Evolutionary conservation across 2,888 invertebrate species (phyloP).

Genomic region (Oligia fasciuncula): DNA sequence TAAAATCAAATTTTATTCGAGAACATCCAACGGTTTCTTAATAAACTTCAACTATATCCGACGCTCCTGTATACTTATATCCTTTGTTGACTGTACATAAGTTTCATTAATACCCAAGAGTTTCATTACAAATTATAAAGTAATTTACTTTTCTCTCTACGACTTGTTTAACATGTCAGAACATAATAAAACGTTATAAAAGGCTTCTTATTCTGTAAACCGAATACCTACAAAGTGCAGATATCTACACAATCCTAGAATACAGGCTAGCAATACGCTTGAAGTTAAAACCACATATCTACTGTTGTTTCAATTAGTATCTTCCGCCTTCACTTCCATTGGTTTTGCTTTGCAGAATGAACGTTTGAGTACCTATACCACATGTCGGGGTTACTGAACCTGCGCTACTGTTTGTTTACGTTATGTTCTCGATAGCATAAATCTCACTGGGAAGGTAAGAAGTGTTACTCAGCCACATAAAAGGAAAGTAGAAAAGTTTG

Average conservation of each 20-base stretch:
- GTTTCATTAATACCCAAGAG: not conserved
- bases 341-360: constrained; percentile 67
- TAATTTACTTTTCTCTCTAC: not conserved
- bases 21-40: too few species aligned
- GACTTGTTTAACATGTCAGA: too few species aligned
- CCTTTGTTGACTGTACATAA: not conserved
- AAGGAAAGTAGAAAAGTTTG: constrained; percentile 59
- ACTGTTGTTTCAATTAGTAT: constrained; percentile 65
- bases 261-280: constrained; percentile 46
- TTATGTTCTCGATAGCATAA: constrained; percentile 45
- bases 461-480: constrained; percentile 51
- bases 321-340: constrained; percentile 66
- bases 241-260: constrained; percentile 20
- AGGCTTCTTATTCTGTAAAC: not conserved
- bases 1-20: too few species aligned
- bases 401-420: constrained; percentile 60
- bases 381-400: constrained; percentile 65
- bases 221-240: constrained; percentile 8
- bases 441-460: constrained; percentile 39
- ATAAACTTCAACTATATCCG: too few species aligned
- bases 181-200: not conserved
- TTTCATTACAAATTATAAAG: not conserved
- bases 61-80: too few species aligned
- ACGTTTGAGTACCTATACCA: constrained; percentile 61
- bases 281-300: constrained; percentile 57